A percentile compares a stretch with the other conserved stretches of the same genome.
Conservation (phyloP, 2,888 invertebrate species). For the Polylopha cassiicola region DNA sequence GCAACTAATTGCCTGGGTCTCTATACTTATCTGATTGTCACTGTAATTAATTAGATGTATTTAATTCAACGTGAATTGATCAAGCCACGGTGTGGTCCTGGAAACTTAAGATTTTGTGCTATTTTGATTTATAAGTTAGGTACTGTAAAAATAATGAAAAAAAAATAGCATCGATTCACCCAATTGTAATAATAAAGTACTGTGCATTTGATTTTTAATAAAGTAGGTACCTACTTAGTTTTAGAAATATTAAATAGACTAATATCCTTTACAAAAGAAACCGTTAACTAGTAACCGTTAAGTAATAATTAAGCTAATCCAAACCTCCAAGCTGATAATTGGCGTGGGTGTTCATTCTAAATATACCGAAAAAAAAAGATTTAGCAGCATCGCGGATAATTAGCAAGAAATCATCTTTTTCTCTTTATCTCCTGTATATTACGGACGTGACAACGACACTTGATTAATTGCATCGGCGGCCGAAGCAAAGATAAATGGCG, state of each 20-base stretch:
- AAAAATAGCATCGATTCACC: too few species aligned
- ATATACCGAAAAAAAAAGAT: conserved; percentile 57
- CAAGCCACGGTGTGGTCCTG: conserved; percentile 54
- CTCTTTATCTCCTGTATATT: conserved; percentile 63
- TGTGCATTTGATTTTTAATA: too few species aligned
- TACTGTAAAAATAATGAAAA: too few species aligned
- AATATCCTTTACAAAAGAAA: too few species aligned
- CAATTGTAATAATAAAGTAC: too few species aligned
- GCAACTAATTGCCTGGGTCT: conserved; percentile 55
- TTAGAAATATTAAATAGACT: too few species aligned
- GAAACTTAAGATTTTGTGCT: conserved; percentile 20
- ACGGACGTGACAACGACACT: conserved; percentile 67
- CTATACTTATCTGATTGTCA: conserved; percentile 46
- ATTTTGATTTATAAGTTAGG: conserved; percentile 37
- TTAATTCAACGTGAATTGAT: conserved; percentile 58
- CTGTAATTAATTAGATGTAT: conserved; percentile 68
- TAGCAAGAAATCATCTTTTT: conserved; percentile 72
- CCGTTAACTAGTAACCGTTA: conserved; percentile 23
- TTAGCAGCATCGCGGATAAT: conserved; percentile 61
- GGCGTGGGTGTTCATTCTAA: conserved; percentile 50
- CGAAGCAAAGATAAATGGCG: conserved; percentile 66
- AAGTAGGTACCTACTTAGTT: too few species aligned
- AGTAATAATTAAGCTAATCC: conserved; percentile 49
- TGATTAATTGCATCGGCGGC: conserved; percentile 71
- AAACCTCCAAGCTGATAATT: conserved; percentile 9